Evolutionary conservation across 2,888 invertebrate genomes (phyloP).

Genomic region (Stenchaetothrips biformis): DNA sequence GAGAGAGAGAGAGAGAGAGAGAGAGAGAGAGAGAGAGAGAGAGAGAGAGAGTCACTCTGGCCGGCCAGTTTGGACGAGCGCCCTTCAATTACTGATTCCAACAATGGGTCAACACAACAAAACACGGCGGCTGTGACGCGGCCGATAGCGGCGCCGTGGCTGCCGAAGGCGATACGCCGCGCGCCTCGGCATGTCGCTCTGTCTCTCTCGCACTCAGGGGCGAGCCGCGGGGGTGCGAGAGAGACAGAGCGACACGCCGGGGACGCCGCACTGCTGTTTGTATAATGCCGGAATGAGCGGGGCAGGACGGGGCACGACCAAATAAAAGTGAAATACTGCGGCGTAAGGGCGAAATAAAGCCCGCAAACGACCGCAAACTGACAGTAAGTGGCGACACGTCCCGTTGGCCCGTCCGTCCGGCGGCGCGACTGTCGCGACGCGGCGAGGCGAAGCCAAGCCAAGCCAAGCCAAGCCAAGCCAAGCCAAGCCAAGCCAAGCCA

Average conservation of each 20-base stretch:
- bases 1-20: too few species aligned
- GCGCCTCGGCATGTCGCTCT: neutral
- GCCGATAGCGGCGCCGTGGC: too few species aligned
- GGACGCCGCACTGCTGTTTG: neutral
- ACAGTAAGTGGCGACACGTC: constrained; percentile 19
- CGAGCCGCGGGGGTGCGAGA: neutral
- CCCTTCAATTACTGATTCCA: too few species aligned
- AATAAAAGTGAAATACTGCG: constrained; percentile 16
- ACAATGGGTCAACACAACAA: too few species aligned
- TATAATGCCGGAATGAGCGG: constrained; percentile 4
- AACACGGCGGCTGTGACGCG: too few species aligned
- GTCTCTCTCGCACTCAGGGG: neutral
- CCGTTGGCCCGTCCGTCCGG: neutral
- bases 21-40: too few species aligned
- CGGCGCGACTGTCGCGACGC: too few species aligned
- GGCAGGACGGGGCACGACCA: neutral
- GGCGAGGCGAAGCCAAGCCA: too few species aligned
- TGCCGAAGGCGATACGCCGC: neutral
- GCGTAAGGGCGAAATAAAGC: constrained; percentile 19
- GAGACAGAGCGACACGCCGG: neutral
- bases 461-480: too few species aligned
- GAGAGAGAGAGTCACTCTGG: too few species aligned
- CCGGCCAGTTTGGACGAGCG: too few species aligned
- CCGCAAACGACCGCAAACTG: constrained; percentile 15
- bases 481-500: too few species aligned